phyloP scores from a whole-genome alignment of 2,113 vertebrate genomes.

The Plecotus auritus region DNA sequence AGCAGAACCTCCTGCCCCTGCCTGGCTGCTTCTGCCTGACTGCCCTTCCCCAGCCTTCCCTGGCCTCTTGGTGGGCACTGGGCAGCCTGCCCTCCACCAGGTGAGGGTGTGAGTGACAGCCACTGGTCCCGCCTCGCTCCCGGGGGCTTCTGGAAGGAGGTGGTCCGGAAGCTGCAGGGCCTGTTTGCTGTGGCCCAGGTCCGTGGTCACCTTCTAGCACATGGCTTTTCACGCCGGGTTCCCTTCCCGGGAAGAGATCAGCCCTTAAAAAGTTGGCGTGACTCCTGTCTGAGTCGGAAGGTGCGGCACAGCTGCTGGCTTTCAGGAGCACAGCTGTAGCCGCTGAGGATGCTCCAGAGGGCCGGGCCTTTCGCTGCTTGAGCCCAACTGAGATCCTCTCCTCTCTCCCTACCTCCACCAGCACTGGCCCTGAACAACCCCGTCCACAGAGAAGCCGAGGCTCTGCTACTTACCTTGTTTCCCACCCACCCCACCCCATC shows the following conservation, averaged over 20 bases:
- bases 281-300: slow-evolving; percentile 55
- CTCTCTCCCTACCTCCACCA: background rate
- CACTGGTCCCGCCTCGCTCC: background rate
- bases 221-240: slow-evolving; percentile 43
- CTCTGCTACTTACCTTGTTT: accelerated
- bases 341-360: background rate
- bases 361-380: background rate
- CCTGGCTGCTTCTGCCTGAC: accelerated
- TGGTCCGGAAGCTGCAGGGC: background rate
- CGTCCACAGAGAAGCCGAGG: background rate
- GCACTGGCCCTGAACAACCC: no score
- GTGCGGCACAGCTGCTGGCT: background rate
- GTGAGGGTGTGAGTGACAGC: background rate
- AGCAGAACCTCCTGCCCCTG: no score
- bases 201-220: slow-evolving; percentile 25
- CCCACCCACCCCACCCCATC: background rate
- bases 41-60: background rate
- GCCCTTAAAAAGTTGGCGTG: slow-evolving; percentile 46
- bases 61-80: background rate
- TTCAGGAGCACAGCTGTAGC: slow-evolving; percentile 52
- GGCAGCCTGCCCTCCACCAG: background rate
- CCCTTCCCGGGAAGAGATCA: slow-evolving; percentile 54
- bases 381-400: background rate
- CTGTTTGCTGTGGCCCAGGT: slow-evolving; percentile 20
- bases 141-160: background rate